These are phyloP conservation scores for Troides helena DNA, from an alignment of 2,888 invertebrate genomes.

Conservation along the genomic window DNA sequence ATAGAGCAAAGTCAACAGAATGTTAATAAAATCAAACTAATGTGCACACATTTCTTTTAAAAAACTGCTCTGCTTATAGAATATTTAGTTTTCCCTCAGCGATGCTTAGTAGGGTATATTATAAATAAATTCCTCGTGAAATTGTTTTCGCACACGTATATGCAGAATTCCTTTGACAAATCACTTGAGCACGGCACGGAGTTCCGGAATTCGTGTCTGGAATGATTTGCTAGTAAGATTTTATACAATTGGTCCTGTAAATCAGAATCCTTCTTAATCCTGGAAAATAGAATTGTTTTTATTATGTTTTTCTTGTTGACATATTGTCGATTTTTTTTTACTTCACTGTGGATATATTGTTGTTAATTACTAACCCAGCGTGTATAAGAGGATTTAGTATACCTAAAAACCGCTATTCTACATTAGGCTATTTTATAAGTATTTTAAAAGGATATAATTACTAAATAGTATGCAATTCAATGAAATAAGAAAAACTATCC, in stretches of 20 bases:
- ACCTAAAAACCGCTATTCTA: too few species aligned
- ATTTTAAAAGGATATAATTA: too few species aligned
- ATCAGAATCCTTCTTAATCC: background rate
- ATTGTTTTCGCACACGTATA: constrained; percentile 5
- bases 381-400: too few species aligned
- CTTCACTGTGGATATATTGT: too few species aligned
- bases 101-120: background rate
- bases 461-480: too few species aligned
- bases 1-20: background rate
- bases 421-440: too few species aligned
- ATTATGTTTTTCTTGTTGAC: too few species aligned
- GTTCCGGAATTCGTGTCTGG: constrained; percentile 11
- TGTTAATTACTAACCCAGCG: too few species aligned
- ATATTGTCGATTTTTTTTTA: too few species aligned
- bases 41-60: background rate
- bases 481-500: too few species aligned
- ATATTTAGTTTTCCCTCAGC: background rate
- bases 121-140: background rate
- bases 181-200: constrained; percentile 11
- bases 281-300: too few species aligned
- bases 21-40: background rate
- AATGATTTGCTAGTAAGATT: constrained; percentile 1
- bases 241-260: constrained; percentile 4
- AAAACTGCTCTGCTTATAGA: background rate
- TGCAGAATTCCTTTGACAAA: constrained; percentile 16